Base-by-base conservation (phyloP, 2,888 invertebrate genomes). In the Unio pictorum region DNA sequence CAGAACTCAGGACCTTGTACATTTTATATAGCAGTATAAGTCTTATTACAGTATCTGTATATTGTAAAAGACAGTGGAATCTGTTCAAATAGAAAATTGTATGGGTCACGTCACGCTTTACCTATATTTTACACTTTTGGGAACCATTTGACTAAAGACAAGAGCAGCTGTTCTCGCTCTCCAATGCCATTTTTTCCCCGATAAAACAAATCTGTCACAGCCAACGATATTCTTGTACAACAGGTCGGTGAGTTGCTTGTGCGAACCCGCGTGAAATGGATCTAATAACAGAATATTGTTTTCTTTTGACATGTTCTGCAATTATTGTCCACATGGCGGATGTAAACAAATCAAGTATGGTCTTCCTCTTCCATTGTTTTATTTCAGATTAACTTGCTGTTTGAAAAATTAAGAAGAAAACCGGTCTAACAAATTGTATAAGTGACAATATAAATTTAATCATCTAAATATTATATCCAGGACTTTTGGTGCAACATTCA, bases 131-230 rank as follows among this genome's bases (percentile, higher is more conserved):
- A 91, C 66, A 45, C 68, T 59, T 57, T 59, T 80, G 0, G 94
- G 93, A 72, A 95, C 93, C 26, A 89, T 87, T 83, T 93, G 92
- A 2, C 93, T 92, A 75, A 94, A 91, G 80, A 93, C 91, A 1
- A 95, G 88, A 0, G 94, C 93, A 28, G 93, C 92, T 23, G 93
- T 93, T 64, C 94, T 89, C 0, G 94, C 94, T 69, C 93, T 90
- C 95, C 94, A 95, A 81, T 94, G 94, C 94, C 94, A 95, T 86
- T 95, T 95, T 84, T 94, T 94, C 11, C 93, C 93, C 1, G 93
- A 91, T 85, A 94, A 89, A 61, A 92, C 93, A 54, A 92, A 90
- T 17, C 93, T 68, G 8, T 73, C 76, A 67, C 80, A 83, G 26
- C 73, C 75, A 7, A 72, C 72, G 7, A 86, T 67, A n/a, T 81